phyloP scores from a whole-genome alignment of 2,113 vertebrate species.

The Coregonus clupeaformis region DNA sequence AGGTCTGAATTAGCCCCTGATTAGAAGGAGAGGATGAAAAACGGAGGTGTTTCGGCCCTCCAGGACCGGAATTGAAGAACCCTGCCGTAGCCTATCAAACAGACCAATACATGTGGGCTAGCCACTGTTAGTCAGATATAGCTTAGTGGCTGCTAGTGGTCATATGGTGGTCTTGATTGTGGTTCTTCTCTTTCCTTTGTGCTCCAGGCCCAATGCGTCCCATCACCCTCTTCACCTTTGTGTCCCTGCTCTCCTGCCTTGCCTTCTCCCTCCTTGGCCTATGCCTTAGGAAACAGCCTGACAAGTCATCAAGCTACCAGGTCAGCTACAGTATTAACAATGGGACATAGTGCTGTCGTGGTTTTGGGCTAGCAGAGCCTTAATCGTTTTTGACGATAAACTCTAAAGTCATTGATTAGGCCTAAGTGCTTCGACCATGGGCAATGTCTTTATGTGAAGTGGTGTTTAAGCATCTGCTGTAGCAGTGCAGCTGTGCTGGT shows the following conservation, averaged over 20 bases:
- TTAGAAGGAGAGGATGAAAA: too few relatives aligned
- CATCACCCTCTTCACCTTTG: conserved; percentile 87
- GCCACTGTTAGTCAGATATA: not conserved
- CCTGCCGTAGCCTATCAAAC: not conserved
- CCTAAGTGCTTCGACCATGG: too few relatives aligned
- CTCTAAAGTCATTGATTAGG: too few relatives aligned
- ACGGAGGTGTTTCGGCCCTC: too few relatives aligned
- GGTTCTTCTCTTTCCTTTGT: not conserved
- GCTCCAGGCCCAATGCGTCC: conserved; percentile 79
- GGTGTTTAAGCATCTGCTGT: not conserved
- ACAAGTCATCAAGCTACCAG: conserved; percentile 80
- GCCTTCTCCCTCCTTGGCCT: conserved; percentile 79
- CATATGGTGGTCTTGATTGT: not conserved
- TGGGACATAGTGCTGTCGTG: too few relatives aligned
- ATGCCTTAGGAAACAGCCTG: conserved; percentile 82
- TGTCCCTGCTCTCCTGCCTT: conserved; percentile 78
- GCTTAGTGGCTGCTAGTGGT: not conserved
- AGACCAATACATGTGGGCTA: not conserved
- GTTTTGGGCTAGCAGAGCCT: too few relatives aligned
- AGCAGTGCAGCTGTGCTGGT: not conserved
- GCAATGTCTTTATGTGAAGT: too few relatives aligned
- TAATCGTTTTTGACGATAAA: too few relatives aligned
- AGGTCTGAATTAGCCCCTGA: too few relatives aligned
- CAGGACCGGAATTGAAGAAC: too few relatives aligned
- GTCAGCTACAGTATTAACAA: conserved; percentile 55